A percentile compares a stretch with the other conserved stretches of the same genome.
These are phyloP conservation scores for Taenioides sp. DNA, from an alignment of 2,797 vertebrate species.

Conservation along the genomic window DNA sequence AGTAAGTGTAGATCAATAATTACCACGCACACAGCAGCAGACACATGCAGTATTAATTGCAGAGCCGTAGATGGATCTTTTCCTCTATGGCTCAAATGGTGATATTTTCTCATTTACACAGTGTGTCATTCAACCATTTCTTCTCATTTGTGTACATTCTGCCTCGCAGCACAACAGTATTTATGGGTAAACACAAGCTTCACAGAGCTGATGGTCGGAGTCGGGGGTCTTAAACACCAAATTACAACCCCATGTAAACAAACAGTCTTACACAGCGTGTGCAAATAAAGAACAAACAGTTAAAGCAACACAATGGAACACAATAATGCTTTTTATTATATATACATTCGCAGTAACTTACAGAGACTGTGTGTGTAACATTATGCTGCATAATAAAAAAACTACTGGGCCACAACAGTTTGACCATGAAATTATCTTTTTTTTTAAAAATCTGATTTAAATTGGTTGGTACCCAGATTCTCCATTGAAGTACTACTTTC, in stretches of 20 bases:
- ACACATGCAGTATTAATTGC: not conserved
- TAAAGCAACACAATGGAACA: not conserved
- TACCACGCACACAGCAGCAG: not conserved
- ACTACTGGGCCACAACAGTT: no score
- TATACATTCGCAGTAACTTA: not conserved
- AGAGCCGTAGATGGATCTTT: not conserved
- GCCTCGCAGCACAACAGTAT: conserved; percentile 2
- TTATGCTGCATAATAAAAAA: no score
- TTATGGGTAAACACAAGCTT: conserved; percentile 3
- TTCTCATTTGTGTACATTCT: not conserved
- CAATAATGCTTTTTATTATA: not conserved
- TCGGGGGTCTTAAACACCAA: conserved; percentile 5
- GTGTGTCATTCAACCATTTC: not conserved
- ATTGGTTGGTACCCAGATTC: no score
- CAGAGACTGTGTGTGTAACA: no score
- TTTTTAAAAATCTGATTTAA: no score
- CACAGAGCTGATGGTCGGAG: conserved; percentile 8
- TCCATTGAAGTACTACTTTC: no score
- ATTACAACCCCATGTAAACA: conserved; percentile 4
- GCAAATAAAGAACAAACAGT: not conserved
- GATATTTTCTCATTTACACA: conserved; percentile 1
- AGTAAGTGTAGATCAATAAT: not conserved
- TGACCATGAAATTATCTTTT: no score
- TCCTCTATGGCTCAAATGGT: not conserved
- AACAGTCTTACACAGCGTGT: conserved; percentile 1